Evolutionary conservation across 2,888 invertebrate genomes (phyloP), one percentile per base, ranked within the genome.

Genomic region (Sialis fuliginosa): DNA sequence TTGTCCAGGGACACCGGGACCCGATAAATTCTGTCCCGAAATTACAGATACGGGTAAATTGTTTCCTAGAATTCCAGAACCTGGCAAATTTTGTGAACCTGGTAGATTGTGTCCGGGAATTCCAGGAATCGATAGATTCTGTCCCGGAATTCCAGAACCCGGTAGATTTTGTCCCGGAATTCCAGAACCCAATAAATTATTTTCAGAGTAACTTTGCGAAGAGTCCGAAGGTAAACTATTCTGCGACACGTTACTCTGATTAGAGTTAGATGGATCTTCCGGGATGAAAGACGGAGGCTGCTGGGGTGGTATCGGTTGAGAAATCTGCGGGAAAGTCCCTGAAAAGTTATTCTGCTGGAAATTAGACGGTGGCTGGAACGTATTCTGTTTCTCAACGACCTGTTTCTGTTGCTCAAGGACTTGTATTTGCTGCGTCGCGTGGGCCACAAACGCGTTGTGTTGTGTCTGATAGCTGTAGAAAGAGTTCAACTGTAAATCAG

Each of bases 391-490:
- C 53, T 80, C 78, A 34, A 81, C 61, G 0, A 72, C 71, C 53
- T 78, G 75, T 57, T 81, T 85, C 60, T 87, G 86, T 62, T 83
- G 79, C 60, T 89, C 86, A 45, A 85, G 68, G 55, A 81, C 85
- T 57, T 86, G 81, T 56, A 92, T 87, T 64, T 90, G 90, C 60
- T 87, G 82, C 65, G 85, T 72, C 6, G 93, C 85, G 67, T 97
- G 97, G 49, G 81, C 77, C 8, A 91, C 86, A 62, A 93, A 97
- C 8, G 93, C 88, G 64, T 92, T 87, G 68, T 98, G 97, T 61
- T 98, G 97, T 39, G 85, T 79, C 67, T 91, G 85, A 59, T 92
- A 89, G 57, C 80, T 81, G 60, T 47, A 68, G 4, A 10, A 9
- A 40, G 12, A 22, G 22, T 22, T 22, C 22, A 22, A 22, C 22